Evolutionary conservation across 2,888 invertebrate species (phyloP).

Genomic region (Disparrhopalites patrizii): DNA sequence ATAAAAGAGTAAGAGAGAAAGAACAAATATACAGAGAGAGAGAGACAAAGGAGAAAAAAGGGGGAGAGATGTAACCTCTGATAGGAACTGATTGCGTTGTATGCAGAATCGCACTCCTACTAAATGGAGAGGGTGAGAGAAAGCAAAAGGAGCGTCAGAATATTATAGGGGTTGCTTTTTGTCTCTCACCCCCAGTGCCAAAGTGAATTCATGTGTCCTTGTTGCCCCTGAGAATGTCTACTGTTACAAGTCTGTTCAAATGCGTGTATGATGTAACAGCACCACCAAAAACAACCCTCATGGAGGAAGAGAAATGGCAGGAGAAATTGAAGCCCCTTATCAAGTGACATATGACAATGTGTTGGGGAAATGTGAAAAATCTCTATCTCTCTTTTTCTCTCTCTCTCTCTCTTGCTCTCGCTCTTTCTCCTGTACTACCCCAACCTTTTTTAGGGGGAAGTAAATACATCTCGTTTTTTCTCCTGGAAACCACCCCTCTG

Average conservation of each 20-base stretch:
- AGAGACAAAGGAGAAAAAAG: no score
- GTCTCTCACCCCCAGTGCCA: not conserved
- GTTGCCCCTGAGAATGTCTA: not conserved
- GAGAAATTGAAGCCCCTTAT: not conserved
- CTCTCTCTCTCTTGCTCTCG: no score
- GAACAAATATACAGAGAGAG: no score
- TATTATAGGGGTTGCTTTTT: not conserved
- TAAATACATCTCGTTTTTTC: not conserved
- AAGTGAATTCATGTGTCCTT: not conserved
- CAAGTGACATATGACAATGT: slow-evolving; percentile 17
- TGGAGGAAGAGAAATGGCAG: not conserved
- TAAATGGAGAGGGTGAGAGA: not conserved
- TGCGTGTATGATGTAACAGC: not conserved
- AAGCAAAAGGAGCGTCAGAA: not conserved
- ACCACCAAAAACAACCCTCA: not conserved
- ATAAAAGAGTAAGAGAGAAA: no score
- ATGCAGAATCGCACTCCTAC: no score
- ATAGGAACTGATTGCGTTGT: no score
- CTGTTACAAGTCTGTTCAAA: not conserved
- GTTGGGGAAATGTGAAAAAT: slow-evolving; percentile 5
- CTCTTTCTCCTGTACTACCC: no score
- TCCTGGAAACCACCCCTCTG: no score
- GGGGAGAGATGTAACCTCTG: no score
- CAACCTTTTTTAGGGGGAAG: no score
- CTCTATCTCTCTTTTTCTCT: not conserved